phyloP scores from a whole-genome alignment of 2,888 invertebrate genomes.

The Troides oblongomaculatus region DNA sequence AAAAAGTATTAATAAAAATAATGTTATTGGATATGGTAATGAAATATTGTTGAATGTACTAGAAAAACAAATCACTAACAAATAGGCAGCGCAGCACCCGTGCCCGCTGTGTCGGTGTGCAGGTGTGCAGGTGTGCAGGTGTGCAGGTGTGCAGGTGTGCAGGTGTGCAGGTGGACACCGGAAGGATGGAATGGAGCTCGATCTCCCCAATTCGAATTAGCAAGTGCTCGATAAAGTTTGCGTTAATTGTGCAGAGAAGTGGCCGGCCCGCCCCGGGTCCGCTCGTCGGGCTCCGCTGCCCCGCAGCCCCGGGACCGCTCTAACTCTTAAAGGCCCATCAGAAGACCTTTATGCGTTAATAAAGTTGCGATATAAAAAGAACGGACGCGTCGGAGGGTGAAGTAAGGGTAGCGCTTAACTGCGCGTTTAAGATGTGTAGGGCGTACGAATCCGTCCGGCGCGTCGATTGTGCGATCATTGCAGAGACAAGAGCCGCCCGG shows the following conservation, averaged over 20 bases:
- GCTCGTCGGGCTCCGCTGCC: slow-evolving; percentile 71
- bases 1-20: no score
- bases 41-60: no score
- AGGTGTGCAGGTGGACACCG: no score
- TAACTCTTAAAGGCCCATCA: slow-evolving; percentile 80
- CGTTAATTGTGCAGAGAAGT: slow-evolving; percentile 68
- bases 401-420: slow-evolving; percentile 77
- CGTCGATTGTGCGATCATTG: slow-evolving; percentile 73
- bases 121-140: no score
- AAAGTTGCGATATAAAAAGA: slow-evolving; percentile 80
- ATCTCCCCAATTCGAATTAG: slow-evolving; percentile 62
- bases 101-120: no score
- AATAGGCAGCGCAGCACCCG: no score
- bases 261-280: slow-evolving; percentile 60
- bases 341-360: slow-evolving; percentile 80
- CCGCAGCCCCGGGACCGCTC: slow-evolving; percentile 71
- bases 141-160: no score
- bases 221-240: slow-evolving; percentile 59
- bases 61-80: no score
- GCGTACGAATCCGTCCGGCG: slow-evolving; percentile 78
- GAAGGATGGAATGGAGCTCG: background rate
- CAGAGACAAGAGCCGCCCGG: slow-evolving; percentile 59
- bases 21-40: no score
- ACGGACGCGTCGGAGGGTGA: slow-evolving; percentile 77
- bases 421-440: slow-evolving; percentile 77